Evolutionary conservation across 2,113 vertebrate species (phyloP), one percentile per base, ranked within the genome.

Genomic region (Apeltes quadracus): DNA sequence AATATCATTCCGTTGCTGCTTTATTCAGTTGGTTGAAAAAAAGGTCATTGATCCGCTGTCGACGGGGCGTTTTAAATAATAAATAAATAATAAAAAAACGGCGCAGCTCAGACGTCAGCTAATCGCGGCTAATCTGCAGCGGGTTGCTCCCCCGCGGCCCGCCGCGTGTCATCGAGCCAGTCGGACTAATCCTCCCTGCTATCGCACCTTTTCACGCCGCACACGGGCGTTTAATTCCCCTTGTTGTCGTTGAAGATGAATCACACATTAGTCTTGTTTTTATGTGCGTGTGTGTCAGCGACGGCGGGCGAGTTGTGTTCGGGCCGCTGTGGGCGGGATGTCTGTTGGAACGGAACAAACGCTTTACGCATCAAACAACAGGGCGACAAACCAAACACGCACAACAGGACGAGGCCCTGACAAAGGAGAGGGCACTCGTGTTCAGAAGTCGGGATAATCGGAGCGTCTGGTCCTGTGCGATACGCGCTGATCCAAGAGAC

Each of bases 361-460:
- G 68, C 61, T 44, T 72, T 75, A 22, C 54, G 36, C 36, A 7
- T 9, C 70, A 79, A 76, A 75, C 87, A 84, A 88, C 81, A 64
- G 76, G 64, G 76, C 68, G 69, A 79, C 72, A 83, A 78, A 78
- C 75, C 69, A 78, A 84, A 88, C 74, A 76, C 55, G 41, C 22
- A 75, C 44, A 34, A 78, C 39, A 69, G 51, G 14, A 58, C 64
- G 66, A 84, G 29, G 3, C 29, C 29, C 29, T 32, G 32, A 83
- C 85, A 79, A 83, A 83, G 75, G 69, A 39, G 65, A 64, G 58
- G 58, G 44, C 65, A 62, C 73, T 57, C 87, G 86, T 86, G 77
- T 82, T 86, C 65, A 87, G 80, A 79, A 43, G 62, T 8, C 34
- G 70, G 75, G 61, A 67, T 87, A 72, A 87, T 89, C 79, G 53